Evolutionary conservation across 2,888 invertebrate species (phyloP), one percentile per base, ranked within the genome.

Genomic region (Uropetala carovei): DNA sequence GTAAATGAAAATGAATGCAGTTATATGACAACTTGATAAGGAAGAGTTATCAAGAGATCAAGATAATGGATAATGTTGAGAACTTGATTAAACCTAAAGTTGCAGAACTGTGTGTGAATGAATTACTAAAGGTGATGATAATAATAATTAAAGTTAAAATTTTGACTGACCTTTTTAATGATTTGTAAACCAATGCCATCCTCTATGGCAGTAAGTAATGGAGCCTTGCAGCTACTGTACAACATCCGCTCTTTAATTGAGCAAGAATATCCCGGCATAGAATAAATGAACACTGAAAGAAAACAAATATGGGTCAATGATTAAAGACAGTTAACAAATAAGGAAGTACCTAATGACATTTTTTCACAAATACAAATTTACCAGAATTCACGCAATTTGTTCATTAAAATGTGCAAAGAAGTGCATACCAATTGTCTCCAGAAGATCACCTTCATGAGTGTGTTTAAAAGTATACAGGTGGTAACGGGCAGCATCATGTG

Each of bases 231-330:
- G 94, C 99, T 99, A 0, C 99, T 99, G 95, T 99, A 99, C 94
- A 99, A 96, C 99, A 99, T 99, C 94, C 99, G 96, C 95, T 99
- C 99, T 94, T 99, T 99, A 94, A 99, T 98, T 93, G 99, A 97
- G 95, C 99, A 99, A 93, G 96, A 97, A 95, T 99, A 99, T 8
- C 99, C 99, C 7, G 99, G 99, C 98, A 99, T 99, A 13, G 99
- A 99, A 95, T 99, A 99, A 94, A 99, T 98, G 95, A 99, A 99
- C 93, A 99, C 98, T 98, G 95, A 75, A 93, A 93, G 18, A 75
- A 27, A 86, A 27, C 7, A 83, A 5, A 57, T 9, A 83, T 86
- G 92, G 84, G 93, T 84, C 92, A 75, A 92, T 68, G 18, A 92
- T 83, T 85, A 58, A 43, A n/a, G 13, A 92, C 18, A 85, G 22